Evolutionary conservation across 2,888 invertebrate genomes (phyloP), one percentile per base, ranked within the genome.

Genomic region (Melanchra persicariae): DNA sequence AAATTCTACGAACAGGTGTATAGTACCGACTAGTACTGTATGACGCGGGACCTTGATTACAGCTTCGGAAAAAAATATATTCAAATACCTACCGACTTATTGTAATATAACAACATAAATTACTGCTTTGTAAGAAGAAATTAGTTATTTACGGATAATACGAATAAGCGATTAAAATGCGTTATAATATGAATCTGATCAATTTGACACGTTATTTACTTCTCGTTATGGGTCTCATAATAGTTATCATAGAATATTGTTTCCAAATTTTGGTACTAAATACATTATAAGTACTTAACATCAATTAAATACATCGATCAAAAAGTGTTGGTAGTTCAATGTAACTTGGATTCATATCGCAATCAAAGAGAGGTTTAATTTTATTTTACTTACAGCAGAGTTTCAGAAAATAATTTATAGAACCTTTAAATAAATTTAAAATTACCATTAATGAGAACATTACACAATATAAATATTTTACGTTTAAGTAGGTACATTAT

Each of bases 401-500:
- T 37, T 57, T 43, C 37, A 37, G 54, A 49, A 71, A 78, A 78
- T 60, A 43, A 63, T 47, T 45, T 59, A 47, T n/a, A 43, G 19
- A 59, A 58, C 43, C 34, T 52, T 49, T 52, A 79, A 58, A 74
- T 79, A 63, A 75, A 75, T 57, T 22, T 62, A 40, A 40, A 73
- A 52, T 52, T 58, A 77, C 34, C 22, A 55, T 57, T 70, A 62
- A 61, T 73, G 62, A 59, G 74, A 74, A 79, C 52, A 62, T 73
- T 58, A 47, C 30, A 63, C 40, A 72, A 43, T 74, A 75, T 65
- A 71, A 63, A 74, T 74, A 68, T 69, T 61, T 82, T 74, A 83
- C 55, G 61, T 63, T 80, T 70, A 79, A 12, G 12, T 70, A 79
- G 15, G 12, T 70, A 78, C 37, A 71, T 68, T 74, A 70, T 58